Evolutionary conservation across 1,140 invertebrate species (phyloP).

Genomic region (Phortica variegata): DNA sequence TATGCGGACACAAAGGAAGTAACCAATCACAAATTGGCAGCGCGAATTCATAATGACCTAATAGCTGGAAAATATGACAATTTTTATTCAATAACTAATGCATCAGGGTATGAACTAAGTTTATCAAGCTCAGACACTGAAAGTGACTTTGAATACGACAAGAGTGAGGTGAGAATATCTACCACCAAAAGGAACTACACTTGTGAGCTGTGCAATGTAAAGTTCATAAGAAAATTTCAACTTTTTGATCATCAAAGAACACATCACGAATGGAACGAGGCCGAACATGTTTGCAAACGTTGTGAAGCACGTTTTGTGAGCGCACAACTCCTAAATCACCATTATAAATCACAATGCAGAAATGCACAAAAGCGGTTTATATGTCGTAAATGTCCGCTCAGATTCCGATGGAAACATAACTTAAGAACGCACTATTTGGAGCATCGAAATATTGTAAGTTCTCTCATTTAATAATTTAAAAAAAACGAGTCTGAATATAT

Average conservation of each 20-base stretch:
- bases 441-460: not conserved
- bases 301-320: slow-evolving; percentile 15
- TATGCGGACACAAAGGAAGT: too few species aligned
- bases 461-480: too few species aligned
- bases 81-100: not conserved
- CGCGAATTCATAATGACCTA: too few species aligned
- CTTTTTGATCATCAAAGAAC: slow-evolving; percentile 15
- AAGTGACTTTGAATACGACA: not conserved
- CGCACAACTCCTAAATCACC: slow-evolving; percentile 9
- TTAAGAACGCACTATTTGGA: slow-evolving; percentile 6
- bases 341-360: slow-evolving; percentile 16
- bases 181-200: slow-evolving; percentile 1
- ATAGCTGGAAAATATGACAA: too few species aligned
- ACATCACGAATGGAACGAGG: slow-evolving; percentile 13
- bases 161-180: not conserved
- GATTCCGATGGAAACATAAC: slow-evolving; percentile 23
- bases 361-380: slow-evolving; percentile 16
- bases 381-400: slow-evolving; percentile 16
- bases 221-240: slow-evolving; percentile 39
- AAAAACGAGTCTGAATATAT: too few species aligned
- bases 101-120: not conserved
- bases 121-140: not conserved
- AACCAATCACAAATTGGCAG: too few species aligned
- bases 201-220: slow-evolving; percentile 56
- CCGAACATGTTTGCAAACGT: slow-evolving; percentile 12